Conservation (phyloP, 2,797 vertebrate species). For the Syngnathus acus region DNA sequence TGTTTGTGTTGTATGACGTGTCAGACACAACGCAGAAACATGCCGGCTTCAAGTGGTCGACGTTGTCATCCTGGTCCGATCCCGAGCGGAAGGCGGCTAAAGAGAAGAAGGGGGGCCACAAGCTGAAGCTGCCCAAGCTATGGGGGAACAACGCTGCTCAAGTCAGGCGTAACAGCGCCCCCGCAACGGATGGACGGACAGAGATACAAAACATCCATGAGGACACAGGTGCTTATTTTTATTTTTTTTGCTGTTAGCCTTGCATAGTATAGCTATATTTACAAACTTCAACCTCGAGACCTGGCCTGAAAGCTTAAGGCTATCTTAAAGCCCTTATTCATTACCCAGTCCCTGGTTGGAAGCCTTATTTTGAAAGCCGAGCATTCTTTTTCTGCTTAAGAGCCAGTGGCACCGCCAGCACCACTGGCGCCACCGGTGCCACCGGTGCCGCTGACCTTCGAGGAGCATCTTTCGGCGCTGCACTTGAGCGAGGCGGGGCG, state of each 20-base stretch:
- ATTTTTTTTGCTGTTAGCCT: too few species aligned
- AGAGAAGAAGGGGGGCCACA: neutral
- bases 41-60: neutral
- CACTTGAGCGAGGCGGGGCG: conserved; percentile 55
- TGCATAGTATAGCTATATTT: too few species aligned
- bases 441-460: conserved; percentile 36
- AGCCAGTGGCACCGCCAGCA: neutral
- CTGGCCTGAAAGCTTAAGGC: neutral
- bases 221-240: neutral
- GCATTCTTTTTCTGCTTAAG: neutral
- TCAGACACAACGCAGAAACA: neutral
- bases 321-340: neutral
- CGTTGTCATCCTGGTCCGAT: neutral
- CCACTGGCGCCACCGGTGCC: conserved; percentile 20
- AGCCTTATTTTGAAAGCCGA: neutral
- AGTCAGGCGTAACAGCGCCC: fast-evolving
- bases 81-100: neutral
- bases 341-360: neutral
- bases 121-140: conserved; percentile 15
- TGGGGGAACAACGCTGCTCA: neutral
- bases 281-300: too few species aligned
- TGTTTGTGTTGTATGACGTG: neutral
- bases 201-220: fast-evolving
- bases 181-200: fast-evolving
- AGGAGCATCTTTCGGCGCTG: conserved; percentile 45